Conservation (phyloP, 2,888 invertebrate genomes). For the Priapulus caudatus region DNA sequence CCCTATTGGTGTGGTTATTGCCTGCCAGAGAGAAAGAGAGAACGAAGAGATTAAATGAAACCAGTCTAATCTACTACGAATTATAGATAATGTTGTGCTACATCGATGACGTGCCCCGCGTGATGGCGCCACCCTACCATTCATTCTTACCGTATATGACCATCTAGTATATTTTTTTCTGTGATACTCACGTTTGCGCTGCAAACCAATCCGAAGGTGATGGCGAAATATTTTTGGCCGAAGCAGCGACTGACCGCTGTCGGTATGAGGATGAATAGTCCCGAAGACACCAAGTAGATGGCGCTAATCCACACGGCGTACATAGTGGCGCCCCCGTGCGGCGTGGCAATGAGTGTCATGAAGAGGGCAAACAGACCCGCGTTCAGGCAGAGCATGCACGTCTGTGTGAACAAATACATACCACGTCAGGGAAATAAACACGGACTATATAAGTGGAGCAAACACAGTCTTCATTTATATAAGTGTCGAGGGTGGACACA, state of each 20-base stretch:
- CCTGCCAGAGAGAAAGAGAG: conserved; percentile 18
- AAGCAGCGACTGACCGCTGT: conserved; percentile 35
- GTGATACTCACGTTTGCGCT: conserved; percentile 27
- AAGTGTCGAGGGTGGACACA: too few species aligned
- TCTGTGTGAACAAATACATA: conserved; percentile 23
- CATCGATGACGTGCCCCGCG: too few species aligned
- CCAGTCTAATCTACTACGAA: too few species aligned
- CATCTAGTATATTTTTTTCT: conserved; percentile 13
- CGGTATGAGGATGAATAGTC: conserved; percentile 35
- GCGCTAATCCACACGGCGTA: conserved; percentile 34
- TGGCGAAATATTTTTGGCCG: conserved; percentile 31
- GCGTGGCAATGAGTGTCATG: conserved; percentile 25
- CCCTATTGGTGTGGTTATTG: conserved; percentile 23
- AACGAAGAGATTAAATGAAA: conserved; percentile 5
- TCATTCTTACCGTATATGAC: conserved; percentile 9
- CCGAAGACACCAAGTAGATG: conserved; percentile 34
- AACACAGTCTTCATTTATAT: too few species aligned
- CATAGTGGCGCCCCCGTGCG: conserved; percentile 25
- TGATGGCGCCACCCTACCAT: too few species aligned
- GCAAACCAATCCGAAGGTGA: conserved; percentile 35
- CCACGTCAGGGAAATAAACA: too few species aligned
- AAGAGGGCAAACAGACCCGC: conserved; percentile 19
- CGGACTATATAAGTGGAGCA: too few species aligned
- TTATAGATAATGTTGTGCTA: too few species aligned
- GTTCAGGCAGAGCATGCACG: conserved; percentile 24